Percentiles rank a stretch among this genome's conserved stretches.
phyloP scores from a whole-genome alignment of 2,113 vertebrate genomes.

The Dryoscopus gambensis region DNA sequence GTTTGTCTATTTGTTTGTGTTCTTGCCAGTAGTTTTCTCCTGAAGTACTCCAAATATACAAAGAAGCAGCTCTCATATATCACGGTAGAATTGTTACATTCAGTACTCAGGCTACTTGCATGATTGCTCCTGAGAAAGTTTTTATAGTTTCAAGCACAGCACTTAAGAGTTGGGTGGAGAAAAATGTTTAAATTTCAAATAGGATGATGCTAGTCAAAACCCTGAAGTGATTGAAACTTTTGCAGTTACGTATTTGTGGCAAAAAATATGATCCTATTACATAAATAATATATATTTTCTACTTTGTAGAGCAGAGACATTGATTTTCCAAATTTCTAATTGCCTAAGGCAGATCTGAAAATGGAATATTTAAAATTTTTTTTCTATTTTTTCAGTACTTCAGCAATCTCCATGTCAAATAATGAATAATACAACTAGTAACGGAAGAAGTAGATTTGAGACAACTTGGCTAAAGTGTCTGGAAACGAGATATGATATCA shows the following conservation, averaged over 20 bases:
- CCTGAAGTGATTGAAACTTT: neutral
- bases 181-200: neutral
- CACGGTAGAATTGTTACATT: neutral
- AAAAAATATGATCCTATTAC: neutral
- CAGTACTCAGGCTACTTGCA: neutral
- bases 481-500: neutral
- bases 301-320: neutral
- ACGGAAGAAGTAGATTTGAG: neutral
- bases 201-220: neutral
- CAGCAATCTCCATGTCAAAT: neutral
- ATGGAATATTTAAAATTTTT: neutral
- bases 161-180: neutral
- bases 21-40: neutral
- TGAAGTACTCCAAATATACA: neutral
- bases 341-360: neutral
- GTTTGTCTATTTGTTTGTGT: neutral
- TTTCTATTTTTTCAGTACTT: neutral
- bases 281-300: conserved; percentile 29
- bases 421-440: neutral
- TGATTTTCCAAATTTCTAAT: conserved; percentile 12
- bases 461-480: neutral
- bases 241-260: neutral
- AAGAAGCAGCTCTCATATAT: neutral
- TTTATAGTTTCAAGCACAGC: neutral
- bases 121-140: neutral